Conservation (phyloP, 2,797 vertebrate species). For the Chiroxiphia lanceolata region DNA sequence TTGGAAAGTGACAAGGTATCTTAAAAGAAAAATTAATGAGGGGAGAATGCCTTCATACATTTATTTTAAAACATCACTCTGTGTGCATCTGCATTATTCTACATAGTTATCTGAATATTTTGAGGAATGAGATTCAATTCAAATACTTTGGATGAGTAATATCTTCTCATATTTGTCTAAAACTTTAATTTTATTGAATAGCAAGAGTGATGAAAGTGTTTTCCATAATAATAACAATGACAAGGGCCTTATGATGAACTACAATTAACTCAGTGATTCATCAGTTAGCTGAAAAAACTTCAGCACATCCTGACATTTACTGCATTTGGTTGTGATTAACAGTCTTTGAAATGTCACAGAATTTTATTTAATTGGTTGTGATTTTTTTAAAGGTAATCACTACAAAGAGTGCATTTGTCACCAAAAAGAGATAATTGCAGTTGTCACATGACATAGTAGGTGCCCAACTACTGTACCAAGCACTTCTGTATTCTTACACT, state of each 20-base stretch:
- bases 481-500: conserved; percentile 17
- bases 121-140: conserved; percentile 73
- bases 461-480: conserved; percentile 57
- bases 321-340: conserved; percentile 82
- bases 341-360: conserved; percentile 81
- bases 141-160: conserved; percentile 76
- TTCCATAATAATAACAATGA: conserved; percentile 83
- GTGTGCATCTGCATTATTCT: conserved; percentile 21
- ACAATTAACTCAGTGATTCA: conserved; percentile 82
- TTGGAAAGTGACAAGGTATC: background rate
- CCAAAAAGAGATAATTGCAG: conserved; percentile 77
- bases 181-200: conserved; percentile 75
- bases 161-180: conserved; percentile 72
- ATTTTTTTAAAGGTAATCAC: conserved; percentile 78
- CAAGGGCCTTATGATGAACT: conserved; percentile 79
- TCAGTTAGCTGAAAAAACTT: conserved; percentile 74
- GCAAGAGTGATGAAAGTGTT: conserved; percentile 77
- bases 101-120: conserved; percentile 57
- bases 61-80: conserved; percentile 62
- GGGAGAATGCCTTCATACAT: background rate
- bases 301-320: conserved; percentile 80
- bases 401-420: conserved; percentile 71
- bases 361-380: conserved; percentile 81
- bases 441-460: conserved; percentile 72
- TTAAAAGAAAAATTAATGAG: background rate